These are phyloP conservation scores for Ethmia dodecea DNA, from an alignment of 2,888 invertebrate species.

Conservation along the genomic window DNA sequence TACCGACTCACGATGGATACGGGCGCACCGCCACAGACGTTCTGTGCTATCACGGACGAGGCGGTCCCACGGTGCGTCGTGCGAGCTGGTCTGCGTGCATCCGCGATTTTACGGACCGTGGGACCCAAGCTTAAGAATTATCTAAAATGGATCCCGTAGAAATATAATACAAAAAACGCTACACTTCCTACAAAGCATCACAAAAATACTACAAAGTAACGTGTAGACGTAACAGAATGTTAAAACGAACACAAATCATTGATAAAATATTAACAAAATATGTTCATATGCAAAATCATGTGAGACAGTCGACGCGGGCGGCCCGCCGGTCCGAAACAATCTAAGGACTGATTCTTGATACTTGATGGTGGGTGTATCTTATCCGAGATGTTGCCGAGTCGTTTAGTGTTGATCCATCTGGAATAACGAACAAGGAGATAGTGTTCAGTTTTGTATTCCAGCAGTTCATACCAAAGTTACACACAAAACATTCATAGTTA, in stretches of 20 bases:
- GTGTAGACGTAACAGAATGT: slow-evolving; percentile 53
- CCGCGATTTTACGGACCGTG: too few relatives aligned
- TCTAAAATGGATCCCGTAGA: too few relatives aligned
- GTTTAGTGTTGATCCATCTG: slow-evolving; percentile 74
- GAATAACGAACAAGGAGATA: too few relatives aligned
- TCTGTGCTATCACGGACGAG: too few relatives aligned
- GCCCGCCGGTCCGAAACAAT: slow-evolving; percentile 21
- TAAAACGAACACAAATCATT: slow-evolving; percentile 57
- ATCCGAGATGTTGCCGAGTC: slow-evolving; percentile 29
- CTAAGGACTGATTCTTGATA: slow-evolving; percentile 24
- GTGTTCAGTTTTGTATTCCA: too few relatives aligned
- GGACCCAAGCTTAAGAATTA: too few relatives aligned
- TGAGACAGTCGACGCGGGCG: slow-evolving; percentile 29
- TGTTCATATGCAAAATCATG: slow-evolving; percentile 61
- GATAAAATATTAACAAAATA: slow-evolving; percentile 71
- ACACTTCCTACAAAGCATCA: slow-evolving; percentile 53
- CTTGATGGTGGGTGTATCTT: slow-evolving; percentile 36
- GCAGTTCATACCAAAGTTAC: too few relatives aligned
- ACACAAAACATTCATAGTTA: too few relatives aligned
- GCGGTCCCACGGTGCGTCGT: too few relatives aligned
- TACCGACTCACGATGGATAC: too few relatives aligned
- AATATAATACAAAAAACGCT: slow-evolving; percentile 27
- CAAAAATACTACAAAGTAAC: slow-evolving; percentile 62
- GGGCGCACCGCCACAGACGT: too few relatives aligned
- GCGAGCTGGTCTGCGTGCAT: too few relatives aligned